Percentiles rank a stretch among this genome's conserved stretches.
Conservation (phyloP, 2,113 vertebrate genomes). For the Datnioides undecimradiatus region DNA sequence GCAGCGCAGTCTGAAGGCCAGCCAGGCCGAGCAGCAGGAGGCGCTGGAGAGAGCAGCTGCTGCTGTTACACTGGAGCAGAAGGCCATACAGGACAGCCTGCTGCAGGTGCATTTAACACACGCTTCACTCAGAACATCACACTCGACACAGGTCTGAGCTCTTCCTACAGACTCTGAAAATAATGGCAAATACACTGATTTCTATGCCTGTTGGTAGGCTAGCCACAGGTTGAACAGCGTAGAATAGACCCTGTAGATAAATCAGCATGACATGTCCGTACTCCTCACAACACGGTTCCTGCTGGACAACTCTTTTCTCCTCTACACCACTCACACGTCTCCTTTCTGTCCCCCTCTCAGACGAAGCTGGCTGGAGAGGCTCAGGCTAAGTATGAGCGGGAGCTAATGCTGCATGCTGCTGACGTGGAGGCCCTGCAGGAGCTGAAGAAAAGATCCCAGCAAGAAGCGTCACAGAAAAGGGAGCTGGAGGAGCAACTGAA, state of each 20-base stretch:
- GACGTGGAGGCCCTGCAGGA: constrained; percentile 95
- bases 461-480: constrained; percentile 81
- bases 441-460: constrained; percentile 89
- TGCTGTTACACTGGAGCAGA: constrained; percentile 90
- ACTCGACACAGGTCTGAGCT: no score
- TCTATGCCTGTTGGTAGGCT: no score
- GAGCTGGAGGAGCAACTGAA: constrained; percentile 89
- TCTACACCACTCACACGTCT: no score
- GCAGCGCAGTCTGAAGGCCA: constrained; percentile 87
- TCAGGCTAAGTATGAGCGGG: constrained; percentile 95
- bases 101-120: constrained; percentile 85
- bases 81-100: constrained; percentile 92
- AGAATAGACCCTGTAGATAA: no score
- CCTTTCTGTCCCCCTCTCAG: constrained; percentile 70
- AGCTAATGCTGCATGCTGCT: constrained; percentile 95
- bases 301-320: no score
- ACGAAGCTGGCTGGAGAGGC: constrained; percentile 93
- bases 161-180: no score
- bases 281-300: no score
- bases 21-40: constrained; percentile 93
- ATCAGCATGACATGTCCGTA: no score
- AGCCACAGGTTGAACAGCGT: no score
- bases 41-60: constrained; percentile 90
- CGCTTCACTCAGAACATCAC: neutral
- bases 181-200: no score